phyloP scores from a whole-genome alignment of 2,888 invertebrate genomes.

The Melinaea marsaeus region DNA sequence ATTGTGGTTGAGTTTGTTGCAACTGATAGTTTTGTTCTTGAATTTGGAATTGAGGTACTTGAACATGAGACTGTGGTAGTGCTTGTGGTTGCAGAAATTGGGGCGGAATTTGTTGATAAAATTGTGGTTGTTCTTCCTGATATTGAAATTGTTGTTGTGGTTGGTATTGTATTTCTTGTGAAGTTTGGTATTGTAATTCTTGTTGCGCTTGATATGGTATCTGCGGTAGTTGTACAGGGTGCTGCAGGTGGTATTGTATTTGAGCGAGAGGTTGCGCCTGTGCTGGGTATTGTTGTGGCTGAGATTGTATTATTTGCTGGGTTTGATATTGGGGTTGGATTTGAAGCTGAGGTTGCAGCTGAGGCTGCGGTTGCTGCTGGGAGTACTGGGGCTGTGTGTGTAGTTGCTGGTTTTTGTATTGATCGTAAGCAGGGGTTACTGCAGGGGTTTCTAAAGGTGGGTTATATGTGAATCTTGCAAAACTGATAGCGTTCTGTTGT shows the following conservation, averaged over 20 bases:
- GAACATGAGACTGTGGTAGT: slow-evolving; percentile 18
- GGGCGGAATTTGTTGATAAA: slow-evolving; percentile 22
- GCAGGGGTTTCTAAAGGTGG: slow-evolving; percentile 19
- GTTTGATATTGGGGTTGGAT: slow-evolving; percentile 23
- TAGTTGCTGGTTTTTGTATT: slow-evolving; percentile 18
- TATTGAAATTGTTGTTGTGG: slow-evolving; percentile 19
- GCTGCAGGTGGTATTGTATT: slow-evolving; percentile 34
- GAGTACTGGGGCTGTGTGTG: slow-evolving; percentile 26
- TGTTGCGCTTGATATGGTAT: slow-evolving; percentile 24
- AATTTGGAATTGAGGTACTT: slow-evolving; percentile 28
- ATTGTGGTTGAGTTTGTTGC: slow-evolving; percentile 26
- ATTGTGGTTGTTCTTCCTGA: slow-evolving; percentile 17
- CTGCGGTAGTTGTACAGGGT: slow-evolving; percentile 24
- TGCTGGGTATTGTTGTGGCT: slow-evolving; percentile 28
- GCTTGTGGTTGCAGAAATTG: slow-evolving; percentile 21
- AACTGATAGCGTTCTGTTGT: slow-evolving; percentile 57
- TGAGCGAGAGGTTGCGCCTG: slow-evolving; percentile 27
- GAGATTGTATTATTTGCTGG: slow-evolving; percentile 23
- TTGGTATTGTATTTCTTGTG: slow-evolving; percentile 29
- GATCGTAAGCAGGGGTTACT: slow-evolving; percentile 11
- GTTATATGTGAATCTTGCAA: slow-evolving; percentile 55
- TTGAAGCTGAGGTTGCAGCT: slow-evolving; percentile 17
- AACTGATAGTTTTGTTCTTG: slow-evolving; percentile 26
- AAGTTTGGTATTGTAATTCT: slow-evolving; percentile 24
- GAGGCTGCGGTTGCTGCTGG: slow-evolving; percentile 21